Percentiles rank a stretch among this genome's conserved stretches.
phyloP scores from a whole-genome alignment of 2,888 invertebrate species.

The Agonopterix alstromeriana region DNA sequence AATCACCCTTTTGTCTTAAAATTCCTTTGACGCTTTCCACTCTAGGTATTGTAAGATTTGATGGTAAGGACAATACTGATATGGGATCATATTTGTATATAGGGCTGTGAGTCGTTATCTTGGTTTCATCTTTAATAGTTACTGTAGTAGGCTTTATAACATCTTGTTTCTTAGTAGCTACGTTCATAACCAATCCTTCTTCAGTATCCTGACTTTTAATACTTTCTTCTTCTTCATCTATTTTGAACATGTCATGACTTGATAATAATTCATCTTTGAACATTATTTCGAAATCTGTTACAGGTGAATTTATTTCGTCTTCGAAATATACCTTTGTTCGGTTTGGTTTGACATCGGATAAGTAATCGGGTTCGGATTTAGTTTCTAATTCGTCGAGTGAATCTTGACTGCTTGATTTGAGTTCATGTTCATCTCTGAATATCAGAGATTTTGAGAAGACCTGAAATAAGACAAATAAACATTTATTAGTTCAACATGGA shows the following conservation, averaged over 20 bases:
- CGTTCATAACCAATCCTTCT: slow-evolving; percentile 64
- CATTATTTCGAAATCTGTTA: slow-evolving; percentile 74
- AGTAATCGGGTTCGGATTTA: slow-evolving; percentile 62
- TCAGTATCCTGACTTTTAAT: slow-evolving; percentile 57
- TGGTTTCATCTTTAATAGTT: slow-evolving; percentile 62
- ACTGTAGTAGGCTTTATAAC: slow-evolving; percentile 63
- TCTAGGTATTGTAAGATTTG: slow-evolving; percentile 50
- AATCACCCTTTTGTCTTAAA: slow-evolving; percentile 37
- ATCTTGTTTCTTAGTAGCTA: slow-evolving; percentile 56
- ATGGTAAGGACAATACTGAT: slow-evolving; percentile 46
- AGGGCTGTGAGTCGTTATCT: slow-evolving; percentile 55
- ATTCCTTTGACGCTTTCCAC: slow-evolving; percentile 66
- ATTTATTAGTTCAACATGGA: not conserved
- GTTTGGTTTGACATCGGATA: slow-evolving; percentile 44
- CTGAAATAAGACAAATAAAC: slow-evolving; percentile 32
- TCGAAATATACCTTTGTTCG: slow-evolving; percentile 70
- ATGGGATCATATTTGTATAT: slow-evolving; percentile 62
- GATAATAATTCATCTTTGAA: slow-evolving; percentile 67
- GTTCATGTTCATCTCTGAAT: slow-evolving; percentile 65
- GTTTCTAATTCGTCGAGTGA: slow-evolving; percentile 62
- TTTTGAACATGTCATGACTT: slow-evolving; percentile 64
- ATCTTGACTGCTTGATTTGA: slow-evolving; percentile 46
- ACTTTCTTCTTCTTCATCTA: slow-evolving; percentile 66
- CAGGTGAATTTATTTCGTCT: slow-evolving; percentile 66
- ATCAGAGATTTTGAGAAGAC: slow-evolving; percentile 71